Evolutionary conservation across 2,113 vertebrate species (phyloP).

Genomic region (Centrocercus urophasianus): DNA sequence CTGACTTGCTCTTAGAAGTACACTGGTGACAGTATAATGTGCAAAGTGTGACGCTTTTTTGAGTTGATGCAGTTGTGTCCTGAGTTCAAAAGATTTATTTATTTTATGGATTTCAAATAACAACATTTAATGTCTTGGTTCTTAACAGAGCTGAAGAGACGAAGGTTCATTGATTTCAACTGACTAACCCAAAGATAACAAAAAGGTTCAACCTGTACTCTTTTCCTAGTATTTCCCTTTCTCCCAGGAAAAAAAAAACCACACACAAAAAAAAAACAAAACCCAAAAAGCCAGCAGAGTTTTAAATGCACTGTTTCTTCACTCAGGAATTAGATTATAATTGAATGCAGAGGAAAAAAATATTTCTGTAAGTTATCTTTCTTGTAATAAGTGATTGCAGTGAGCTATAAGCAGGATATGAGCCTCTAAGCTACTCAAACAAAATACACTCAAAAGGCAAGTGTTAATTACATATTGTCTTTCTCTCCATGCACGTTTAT

Average conservation of each 20-base stretch:
- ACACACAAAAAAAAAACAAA: not conserved
- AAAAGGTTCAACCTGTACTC: not conserved
- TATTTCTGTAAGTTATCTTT: not conserved
- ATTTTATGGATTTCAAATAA: constrained; percentile 15
- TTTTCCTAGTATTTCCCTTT: not conserved
- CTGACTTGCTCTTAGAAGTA: not conserved
- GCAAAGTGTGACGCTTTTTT: not conserved
- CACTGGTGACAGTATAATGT: not conserved
- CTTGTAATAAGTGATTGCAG: not conserved
- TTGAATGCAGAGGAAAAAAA: not conserved
- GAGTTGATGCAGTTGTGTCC: not conserved
- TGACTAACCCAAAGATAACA: not conserved
- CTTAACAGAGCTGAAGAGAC: not conserved
- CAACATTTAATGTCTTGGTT: not conserved
- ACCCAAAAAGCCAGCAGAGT: not conserved
- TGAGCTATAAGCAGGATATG: not conserved
- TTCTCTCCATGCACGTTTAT: not conserved
- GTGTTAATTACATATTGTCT: not conserved
- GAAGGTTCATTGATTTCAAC: not conserved
- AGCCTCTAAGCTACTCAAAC: not conserved
- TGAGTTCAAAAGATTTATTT: not conserved
- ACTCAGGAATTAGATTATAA: not conserved
- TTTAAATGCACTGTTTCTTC: not conserved
- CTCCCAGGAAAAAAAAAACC: not conserved
- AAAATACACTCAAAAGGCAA: not conserved